Evolutionary conservation across 2,113 vertebrate genomes (phyloP).

Genomic region (Oenanthe melanoleuca): DNA sequence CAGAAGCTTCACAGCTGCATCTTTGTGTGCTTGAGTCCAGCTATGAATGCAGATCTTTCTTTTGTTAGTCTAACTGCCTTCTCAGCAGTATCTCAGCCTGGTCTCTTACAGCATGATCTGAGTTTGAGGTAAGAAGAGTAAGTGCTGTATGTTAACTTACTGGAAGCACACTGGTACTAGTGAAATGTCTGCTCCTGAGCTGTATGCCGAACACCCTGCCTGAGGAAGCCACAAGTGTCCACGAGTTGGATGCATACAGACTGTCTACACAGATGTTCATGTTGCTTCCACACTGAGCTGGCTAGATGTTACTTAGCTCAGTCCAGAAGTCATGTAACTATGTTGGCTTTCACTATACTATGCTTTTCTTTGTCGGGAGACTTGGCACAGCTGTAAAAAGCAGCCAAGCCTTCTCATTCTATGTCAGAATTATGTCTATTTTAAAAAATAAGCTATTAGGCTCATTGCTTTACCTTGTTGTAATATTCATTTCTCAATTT

Average conservation of each 20-base stretch:
- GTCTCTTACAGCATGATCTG: neutral
- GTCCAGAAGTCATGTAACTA: neutral
- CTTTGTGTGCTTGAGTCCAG: neutral
- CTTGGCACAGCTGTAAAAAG: neutral
- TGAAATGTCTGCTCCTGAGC: neutral
- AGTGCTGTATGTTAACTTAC: neutral
- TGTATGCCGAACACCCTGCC: neutral
- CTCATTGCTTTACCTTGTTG: slow-evolving; percentile 2
- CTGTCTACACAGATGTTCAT: neutral
- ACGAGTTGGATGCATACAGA: neutral
- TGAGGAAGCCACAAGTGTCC: neutral
- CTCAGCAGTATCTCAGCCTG: slow-evolving; percentile 24
- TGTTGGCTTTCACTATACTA: neutral
- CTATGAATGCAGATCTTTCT: neutral
- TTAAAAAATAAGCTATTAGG: neutral
- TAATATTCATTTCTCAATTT: slow-evolving; percentile 7
- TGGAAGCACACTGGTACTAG: neutral
- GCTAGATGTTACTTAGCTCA: neutral
- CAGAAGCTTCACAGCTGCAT: neutral
- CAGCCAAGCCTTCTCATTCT: neutral
- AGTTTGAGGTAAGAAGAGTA: neutral
- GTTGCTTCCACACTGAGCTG: neutral
- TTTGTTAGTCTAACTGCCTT: slow-evolving; percentile 11
- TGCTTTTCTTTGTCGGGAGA: neutral
- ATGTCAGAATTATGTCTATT: neutral